Evolutionary conservation across 2,113 vertebrate genomes (phyloP).

Genomic region (Caloenas nicobarica): DNA sequence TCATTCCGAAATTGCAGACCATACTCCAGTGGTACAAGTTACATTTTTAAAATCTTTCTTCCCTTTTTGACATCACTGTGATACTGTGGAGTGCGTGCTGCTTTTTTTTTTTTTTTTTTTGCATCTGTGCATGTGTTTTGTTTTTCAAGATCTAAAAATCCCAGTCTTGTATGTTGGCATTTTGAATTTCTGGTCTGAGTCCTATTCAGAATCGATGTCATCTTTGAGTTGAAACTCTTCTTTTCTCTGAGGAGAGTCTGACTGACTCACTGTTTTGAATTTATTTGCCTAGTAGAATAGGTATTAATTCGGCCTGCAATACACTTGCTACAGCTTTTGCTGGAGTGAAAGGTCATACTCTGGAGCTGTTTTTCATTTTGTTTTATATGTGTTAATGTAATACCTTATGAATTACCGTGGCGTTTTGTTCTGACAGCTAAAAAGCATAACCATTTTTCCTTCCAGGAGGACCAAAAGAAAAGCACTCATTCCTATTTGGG

Average conservation of each 20-base stretch:
- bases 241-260: slow-evolving; percentile 2
- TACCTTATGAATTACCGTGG: slow-evolving; percentile 78
- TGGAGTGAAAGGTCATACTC: slow-evolving; percentile 77
- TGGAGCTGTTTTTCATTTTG: slow-evolving; percentile 81
- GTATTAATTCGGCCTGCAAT: slow-evolving; percentile 74
- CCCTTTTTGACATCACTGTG: not conserved
- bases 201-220: not conserved
- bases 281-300: slow-evolving; percentile 75
- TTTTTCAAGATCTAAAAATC: not conserved
- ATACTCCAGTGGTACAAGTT: not conserved
- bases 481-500: slow-evolving; percentile 71
- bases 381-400: slow-evolving; percentile 82
- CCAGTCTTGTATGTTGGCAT: not conserved
- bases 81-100: not conserved
- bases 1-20: not conserved
- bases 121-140: not conserved
- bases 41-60: not conserved
- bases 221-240: slow-evolving; percentile 14
- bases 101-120: not conserved
- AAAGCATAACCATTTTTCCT: slow-evolving; percentile 80
- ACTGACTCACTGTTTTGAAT: slow-evolving; percentile 64
- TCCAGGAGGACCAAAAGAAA: slow-evolving; percentile 74
- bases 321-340: slow-evolving; percentile 78
- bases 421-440: slow-evolving; percentile 80
- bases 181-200: not conserved